Base-by-base conservation (phyloP, 2,113 vertebrate genomes). In the Melanerpes formicivorus region DNA sequence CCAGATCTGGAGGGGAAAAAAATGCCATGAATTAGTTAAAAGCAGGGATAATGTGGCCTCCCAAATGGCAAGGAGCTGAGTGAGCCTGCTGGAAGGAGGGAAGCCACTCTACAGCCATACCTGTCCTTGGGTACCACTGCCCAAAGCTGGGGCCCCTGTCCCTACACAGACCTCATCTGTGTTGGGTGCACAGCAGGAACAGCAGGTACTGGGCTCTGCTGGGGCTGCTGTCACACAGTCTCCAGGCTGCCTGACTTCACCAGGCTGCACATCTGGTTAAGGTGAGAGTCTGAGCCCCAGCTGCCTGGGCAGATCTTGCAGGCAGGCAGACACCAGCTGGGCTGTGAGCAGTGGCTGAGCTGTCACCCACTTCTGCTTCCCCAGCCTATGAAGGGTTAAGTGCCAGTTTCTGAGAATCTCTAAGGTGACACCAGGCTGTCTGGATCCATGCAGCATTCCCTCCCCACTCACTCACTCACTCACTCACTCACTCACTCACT, bases 371-470 rank as follows among this genome's bases (percentile, higher is more conserved):
- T 44, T 72, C 52, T 77, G 26, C 52, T 69, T 92, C 64, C 32
- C 64, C 18, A 17, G 94, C 23, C 54, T 54, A 37, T 0, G 0
- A 96, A 94, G 97, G 90, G 97, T 96, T 97, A 97, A 96, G 62
- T 88, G 69, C 80, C 93, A 91, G 64, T 89, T 88, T 75, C 63
- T 3, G 32, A 78, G 90, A 87, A 96, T 97, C 96, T 94, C 97
- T 94, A 90, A 97, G 97, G 97, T 97, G 97, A 97, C 95, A 94
- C 82, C 29, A 87, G 58, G 65, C 95, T 94, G 91, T 84, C 84
- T 90, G 56, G 1, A 40, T 90, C 42, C 5, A 46, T 66, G 78
- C 82, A 59, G 95, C 88, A 48, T 79, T 54, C 93, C 55, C 72
- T 93, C 90, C 90, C 66, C 92, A 90, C 26, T n/a, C 88, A 70